A percentile compares a stretch with the other conserved stretches of the same genome.
Evolutionary conservation across 2,888 invertebrate genomes (phyloP).

Genomic region (Platerodrilus igneus): DNA sequence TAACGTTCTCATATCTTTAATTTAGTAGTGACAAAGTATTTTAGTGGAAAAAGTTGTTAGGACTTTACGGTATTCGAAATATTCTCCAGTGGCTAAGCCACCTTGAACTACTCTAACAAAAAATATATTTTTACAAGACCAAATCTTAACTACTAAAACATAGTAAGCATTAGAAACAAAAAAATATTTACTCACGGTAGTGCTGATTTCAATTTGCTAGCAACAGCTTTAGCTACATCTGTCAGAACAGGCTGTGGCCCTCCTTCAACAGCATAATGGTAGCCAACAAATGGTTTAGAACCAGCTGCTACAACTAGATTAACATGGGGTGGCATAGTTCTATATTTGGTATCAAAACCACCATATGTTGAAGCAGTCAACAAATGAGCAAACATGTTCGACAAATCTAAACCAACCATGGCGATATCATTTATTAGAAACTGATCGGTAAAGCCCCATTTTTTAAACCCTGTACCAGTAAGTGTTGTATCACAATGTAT

Average conservation of each 20-base stretch:
- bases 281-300: slow-evolving; percentile 77
- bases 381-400: slow-evolving; percentile 82
- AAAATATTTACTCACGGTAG: slow-evolving; percentile 64
- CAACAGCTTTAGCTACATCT: slow-evolving; percentile 90
- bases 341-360: slow-evolving; percentile 66
- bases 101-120: too few relatives aligned
- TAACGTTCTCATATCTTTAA: too few relatives aligned
- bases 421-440: slow-evolving; percentile 72
- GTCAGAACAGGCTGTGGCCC: slow-evolving; percentile 74
- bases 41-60: too few relatives aligned
- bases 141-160: too few relatives aligned
- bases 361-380: slow-evolving; percentile 73
- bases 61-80: too few relatives aligned
- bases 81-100: too few relatives aligned
- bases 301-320: slow-evolving; percentile 75
- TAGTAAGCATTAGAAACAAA: too few relatives aligned
- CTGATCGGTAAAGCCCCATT: slow-evolving; percentile 81
- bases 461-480: slow-evolving; percentile 66
- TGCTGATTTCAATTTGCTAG: slow-evolving; percentile 77
- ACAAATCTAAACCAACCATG: slow-evolving; percentile 65
- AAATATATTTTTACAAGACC: too few relatives aligned
- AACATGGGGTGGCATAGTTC: slow-evolving; percentile 70
- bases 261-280: slow-evolving; percentile 88
- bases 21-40: too few relatives aligned
- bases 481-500: background rate